These are phyloP conservation scores for Esox masquinongy DNA, from an alignment of 2,797 vertebrate species.

Conservation along the genomic window DNA sequence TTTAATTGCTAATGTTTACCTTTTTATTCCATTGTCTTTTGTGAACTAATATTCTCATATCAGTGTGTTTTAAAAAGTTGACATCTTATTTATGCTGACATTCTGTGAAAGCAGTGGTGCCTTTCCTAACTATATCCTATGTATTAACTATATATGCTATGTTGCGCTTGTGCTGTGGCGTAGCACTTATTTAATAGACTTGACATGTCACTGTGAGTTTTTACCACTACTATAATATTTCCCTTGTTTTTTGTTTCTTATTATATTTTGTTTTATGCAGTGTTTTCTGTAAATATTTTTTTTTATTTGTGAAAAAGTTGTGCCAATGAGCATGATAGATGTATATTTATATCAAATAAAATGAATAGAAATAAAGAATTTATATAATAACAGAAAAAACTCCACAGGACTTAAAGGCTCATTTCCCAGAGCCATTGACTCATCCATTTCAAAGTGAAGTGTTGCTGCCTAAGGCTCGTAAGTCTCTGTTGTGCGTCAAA, in stretches of 20 bases:
- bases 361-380: not conserved
- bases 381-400: conserved; percentile 54
- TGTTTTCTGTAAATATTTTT: conserved; percentile 30
- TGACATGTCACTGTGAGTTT: conserved; percentile 10
- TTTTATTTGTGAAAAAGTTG: conserved; percentile 27
- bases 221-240: conserved; percentile 1
- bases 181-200: not conserved
- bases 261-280: conserved; percentile 33
- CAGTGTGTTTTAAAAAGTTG: conserved; percentile 36
- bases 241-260: conserved; percentile 25
- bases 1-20: conserved; percentile 24
- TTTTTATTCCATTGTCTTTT: not conserved
- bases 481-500: conserved; percentile 25
- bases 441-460: conserved; percentile 41
- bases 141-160: conserved; percentile 17
- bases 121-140: conserved; percentile 41
- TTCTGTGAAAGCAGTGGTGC: conserved; percentile 41
- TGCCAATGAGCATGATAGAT: conserved; percentile 30
- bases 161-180: not conserved
- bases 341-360: conserved; percentile 44
- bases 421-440: conserved; percentile 34
- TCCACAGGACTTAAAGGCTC: conserved; percentile 38
- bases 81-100: not conserved
- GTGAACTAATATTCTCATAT: conserved; percentile 28
- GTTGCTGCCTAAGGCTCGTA: conserved; percentile 38